A percentile compares a stretch with the other conserved stretches of the same genome.
phyloP scores from a whole-genome alignment of 2,113 vertebrate genomes.

The Danio rerio region DNA sequence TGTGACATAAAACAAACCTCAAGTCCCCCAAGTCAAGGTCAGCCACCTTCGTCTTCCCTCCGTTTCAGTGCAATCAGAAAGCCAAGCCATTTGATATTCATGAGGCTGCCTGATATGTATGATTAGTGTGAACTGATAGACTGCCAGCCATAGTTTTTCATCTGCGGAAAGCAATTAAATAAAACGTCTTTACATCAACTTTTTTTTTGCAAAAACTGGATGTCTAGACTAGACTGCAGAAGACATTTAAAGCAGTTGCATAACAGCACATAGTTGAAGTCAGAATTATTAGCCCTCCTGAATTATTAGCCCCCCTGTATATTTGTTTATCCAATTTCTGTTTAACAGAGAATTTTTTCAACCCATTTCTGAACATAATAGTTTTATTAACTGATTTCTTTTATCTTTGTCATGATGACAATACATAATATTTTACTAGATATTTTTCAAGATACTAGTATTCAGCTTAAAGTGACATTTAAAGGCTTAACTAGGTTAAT shows the following conservation, averaged over 20 bases:
- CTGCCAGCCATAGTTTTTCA: not conserved
- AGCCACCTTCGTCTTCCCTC: not conserved
- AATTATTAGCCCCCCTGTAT: no score
- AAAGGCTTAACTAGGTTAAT: no score
- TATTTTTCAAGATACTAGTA: no score
- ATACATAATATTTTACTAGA: no score
- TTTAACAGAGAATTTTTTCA: no score
- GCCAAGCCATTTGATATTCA: not conserved
- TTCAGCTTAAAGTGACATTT: no score
- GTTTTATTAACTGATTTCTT: no score
- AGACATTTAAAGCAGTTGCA: not conserved
- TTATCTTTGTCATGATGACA: no score
- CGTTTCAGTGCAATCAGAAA: not conserved
- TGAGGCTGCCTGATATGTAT: not conserved
- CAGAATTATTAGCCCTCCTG: no score
- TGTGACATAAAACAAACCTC: conserved; percentile 16
- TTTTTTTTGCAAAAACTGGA: not conserved
- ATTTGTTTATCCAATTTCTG: no score
- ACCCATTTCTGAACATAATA: no score
- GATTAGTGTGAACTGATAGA: conserved; percentile 1
- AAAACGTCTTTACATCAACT: not conserved
- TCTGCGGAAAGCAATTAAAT: not conserved
- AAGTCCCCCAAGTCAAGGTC: conserved; percentile 23
- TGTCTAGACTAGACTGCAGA: not conserved
- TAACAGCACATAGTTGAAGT: not conserved